phyloP scores from a whole-genome alignment of 2,797 vertebrate species.

The Alectoris magna region DNA sequence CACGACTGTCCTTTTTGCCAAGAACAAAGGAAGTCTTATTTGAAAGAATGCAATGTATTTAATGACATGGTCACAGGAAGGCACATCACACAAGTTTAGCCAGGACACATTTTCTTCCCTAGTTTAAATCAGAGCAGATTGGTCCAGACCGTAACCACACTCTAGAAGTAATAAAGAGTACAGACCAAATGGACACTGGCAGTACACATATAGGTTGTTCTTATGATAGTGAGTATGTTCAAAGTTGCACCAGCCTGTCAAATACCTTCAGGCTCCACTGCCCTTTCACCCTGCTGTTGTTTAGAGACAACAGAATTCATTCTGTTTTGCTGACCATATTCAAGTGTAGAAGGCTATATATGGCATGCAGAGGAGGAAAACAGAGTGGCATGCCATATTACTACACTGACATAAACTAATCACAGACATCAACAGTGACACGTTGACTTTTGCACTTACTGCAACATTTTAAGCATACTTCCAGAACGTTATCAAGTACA shows the following conservation, averaged over 20 bases:
- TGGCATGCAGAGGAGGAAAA: background rate
- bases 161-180: background rate
- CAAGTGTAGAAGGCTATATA: conserved; percentile 31
- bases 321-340: conserved; percentile 20
- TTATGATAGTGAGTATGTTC: background rate
- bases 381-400: background rate
- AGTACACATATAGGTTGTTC: background rate
- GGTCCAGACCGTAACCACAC: background rate
- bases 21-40: background rate
- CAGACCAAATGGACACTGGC: background rate
- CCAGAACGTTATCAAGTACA: background rate
- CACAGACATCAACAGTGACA: background rate
- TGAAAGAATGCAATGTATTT: background rate
- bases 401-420: background rate
- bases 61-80: background rate
- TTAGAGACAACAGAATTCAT: conserved; percentile 17
- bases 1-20: background rate
- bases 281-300: background rate
- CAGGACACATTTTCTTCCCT: background rate
- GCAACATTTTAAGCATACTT: conserved; percentile 45
- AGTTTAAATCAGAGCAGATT: background rate
- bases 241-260: background rate
- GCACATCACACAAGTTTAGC: background rate
- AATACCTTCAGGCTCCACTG: conserved; percentile 2
- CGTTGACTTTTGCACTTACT: conserved; percentile 44